These are phyloP conservation scores for Orthosia cruda DNA, from an alignment of 2,888 invertebrate genomes.

Conservation along the genomic window DNA sequence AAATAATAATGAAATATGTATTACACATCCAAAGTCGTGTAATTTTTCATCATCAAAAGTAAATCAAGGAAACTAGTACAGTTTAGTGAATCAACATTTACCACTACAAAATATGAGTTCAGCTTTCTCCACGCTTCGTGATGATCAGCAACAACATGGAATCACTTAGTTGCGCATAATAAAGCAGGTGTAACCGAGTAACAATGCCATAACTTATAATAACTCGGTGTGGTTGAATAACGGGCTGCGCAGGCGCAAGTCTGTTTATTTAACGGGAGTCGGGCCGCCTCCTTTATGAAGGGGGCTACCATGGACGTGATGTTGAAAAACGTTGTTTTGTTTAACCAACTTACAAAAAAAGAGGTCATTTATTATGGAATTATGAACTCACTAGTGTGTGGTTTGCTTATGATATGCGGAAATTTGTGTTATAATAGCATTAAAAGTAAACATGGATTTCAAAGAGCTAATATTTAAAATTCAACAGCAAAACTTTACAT, in stretches of 20 bases:
- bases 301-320: conserved; percentile 28
- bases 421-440: conserved; percentile 22
- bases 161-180: conserved; percentile 64
- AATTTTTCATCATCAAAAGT: not conserved
- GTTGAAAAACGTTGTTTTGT: conserved; percentile 14
- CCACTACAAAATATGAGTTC: not conserved
- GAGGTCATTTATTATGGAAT: not conserved
- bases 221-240: conserved; percentile 69
- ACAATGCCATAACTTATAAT: conserved; percentile 67
- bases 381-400: not conserved
- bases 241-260: conserved; percentile 65
- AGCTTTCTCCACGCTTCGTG: conserved; percentile 25
- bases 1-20: no score
- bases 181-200: conserved; percentile 57
- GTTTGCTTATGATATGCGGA: conserved; percentile 5
- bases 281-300: conserved; percentile 44
- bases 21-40: not conserved
- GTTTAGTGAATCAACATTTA: not conserved
- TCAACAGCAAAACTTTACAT: conserved; percentile 1
- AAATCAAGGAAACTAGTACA: not conserved
- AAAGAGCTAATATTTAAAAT: not conserved
- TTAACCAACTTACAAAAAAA: not conserved
- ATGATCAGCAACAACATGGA: conserved; percentile 49
- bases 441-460: conserved; percentile 16
- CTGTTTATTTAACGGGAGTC: conserved; percentile 80